These are phyloP conservation scores for Megaceryle alcyon DNA, from an alignment of 2,797 vertebrate species.

Conservation along the genomic window DNA sequence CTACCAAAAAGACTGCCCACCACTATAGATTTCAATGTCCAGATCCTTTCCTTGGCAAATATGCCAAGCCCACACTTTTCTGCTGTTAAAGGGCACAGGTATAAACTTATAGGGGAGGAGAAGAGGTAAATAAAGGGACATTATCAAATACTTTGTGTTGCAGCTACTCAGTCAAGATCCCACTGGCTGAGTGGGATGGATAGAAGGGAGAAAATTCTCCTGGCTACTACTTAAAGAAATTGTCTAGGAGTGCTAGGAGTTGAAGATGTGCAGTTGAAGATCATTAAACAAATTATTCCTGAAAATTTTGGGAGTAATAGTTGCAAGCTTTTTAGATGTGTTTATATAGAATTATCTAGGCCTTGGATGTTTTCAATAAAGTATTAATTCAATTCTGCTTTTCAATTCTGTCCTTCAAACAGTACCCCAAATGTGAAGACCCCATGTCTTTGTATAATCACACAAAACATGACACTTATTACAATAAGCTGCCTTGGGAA, in stretches of 20 bases:
- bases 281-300: not conserved
- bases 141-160: not conserved
- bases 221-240: not conserved
- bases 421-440: not conserved
- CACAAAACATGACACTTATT: not conserved
- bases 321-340: not conserved
- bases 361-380: not conserved
- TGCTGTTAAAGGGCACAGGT: not conserved
- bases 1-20: rapidly evolving
- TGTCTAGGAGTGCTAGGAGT: not conserved
- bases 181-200: not conserved
- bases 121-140: not conserved
- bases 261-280: not conserved
- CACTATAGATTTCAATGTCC: not conserved
- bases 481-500: not conserved
- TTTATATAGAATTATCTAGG: not conserved
- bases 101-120: not conserved
- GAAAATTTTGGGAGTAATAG: not conserved
- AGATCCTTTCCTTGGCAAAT: not conserved
- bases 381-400: not conserved
- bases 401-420: not conserved
- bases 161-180: not conserved
- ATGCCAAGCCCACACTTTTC: not conserved
- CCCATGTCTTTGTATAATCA: not conserved
- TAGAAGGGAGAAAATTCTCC: not conserved